Percentiles rank a stretch among this genome's conserved stretches.
phyloP scores from a whole-genome alignment of 1,140 invertebrate genomes.

The Drosophila orena region DNA sequence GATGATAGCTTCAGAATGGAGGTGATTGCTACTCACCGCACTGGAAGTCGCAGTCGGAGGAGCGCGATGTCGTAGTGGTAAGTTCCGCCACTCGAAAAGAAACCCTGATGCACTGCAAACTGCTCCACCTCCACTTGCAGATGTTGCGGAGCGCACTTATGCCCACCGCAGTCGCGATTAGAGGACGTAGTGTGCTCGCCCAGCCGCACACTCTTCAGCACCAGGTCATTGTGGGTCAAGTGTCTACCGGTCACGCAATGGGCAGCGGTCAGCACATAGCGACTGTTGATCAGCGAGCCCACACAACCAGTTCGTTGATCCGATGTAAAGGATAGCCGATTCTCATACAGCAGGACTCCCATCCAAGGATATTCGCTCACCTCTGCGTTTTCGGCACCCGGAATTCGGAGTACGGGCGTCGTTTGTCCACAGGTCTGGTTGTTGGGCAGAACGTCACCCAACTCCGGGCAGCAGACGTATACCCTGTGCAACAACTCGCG shows the following conservation, averaged over 20 bases:
- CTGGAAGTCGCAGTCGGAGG: not conserved
- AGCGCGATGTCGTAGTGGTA: not conserved
- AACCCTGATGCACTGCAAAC: not conserved
- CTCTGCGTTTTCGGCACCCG: not conserved
- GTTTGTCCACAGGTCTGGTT: not conserved
- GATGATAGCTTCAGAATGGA: too few species aligned
- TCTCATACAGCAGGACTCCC: not conserved
- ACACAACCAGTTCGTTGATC: constrained; percentile 78
- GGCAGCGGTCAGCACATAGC: constrained; percentile 86
- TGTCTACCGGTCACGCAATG: constrained; percentile 86
- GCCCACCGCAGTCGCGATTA: constrained; percentile 49
- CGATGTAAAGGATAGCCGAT: not conserved
- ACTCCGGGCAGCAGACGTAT: not conserved
- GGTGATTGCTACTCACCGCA: not conserved
- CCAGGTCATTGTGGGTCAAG: constrained; percentile 84
- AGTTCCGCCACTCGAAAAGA: not conserved
- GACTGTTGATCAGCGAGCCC: constrained; percentile 85
- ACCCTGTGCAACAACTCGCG: not conserved
- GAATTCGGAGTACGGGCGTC: not conserved
- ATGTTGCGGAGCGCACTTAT: not conserved
- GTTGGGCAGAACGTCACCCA: not conserved
- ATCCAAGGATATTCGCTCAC: not conserved
- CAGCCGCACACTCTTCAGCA: constrained; percentile 70
- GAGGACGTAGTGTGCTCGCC: constrained; percentile 68
- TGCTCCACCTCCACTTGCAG: not conserved